Evolutionary conservation across 2,888 invertebrate genomes (phyloP), one percentile per base, ranked within the genome.

Genomic region (Protula sp.): DNA sequence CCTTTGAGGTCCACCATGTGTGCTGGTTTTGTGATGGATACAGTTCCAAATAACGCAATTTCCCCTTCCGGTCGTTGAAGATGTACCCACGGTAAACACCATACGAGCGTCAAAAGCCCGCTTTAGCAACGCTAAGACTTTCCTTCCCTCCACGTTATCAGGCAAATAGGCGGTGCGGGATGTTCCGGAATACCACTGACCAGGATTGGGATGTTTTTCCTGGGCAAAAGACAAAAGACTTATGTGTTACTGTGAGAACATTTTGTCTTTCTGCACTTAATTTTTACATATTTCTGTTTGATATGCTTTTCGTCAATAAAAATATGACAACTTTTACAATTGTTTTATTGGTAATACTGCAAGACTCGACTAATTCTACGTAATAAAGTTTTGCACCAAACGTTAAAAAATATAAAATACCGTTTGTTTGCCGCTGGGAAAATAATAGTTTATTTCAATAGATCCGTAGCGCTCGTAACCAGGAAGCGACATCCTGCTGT

Each of bases 31-130:
- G 78, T 92, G 92, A 74, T 91, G 91, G 64, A 92, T 89, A 74
- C 87, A 88, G 77, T 91, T 91, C 95, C 95, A 95, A 53, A 92
- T 88, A 58, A 94, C 90, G 62, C 92, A 91, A 83, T 94, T 90
- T 77, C 91, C 89, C 70, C 90, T 87, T 0, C 94, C 94, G 0
- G 94, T 94, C 0, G 94, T 95, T 61, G 87, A 87, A 1, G 93
- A 94, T 52, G 89, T 86, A 58, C 90, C 88, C 67, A 95, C 88
- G 0, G 90, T 89, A 83, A 67, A 67, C 24, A 62, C 65, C 58
- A 67, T 57, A 9, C 63, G 62, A 4, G 66, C 58, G 29, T 61
- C 56, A 60, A 59, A 67, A 1, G 67, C 66, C 47, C 59, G 47
- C 30, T 45, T 57, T 55, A 67, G 58, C 57, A 67, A 54, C 24